Base-by-base conservation (phyloP, 2,113 vertebrate genomes). In the Strix aluco region DNA sequence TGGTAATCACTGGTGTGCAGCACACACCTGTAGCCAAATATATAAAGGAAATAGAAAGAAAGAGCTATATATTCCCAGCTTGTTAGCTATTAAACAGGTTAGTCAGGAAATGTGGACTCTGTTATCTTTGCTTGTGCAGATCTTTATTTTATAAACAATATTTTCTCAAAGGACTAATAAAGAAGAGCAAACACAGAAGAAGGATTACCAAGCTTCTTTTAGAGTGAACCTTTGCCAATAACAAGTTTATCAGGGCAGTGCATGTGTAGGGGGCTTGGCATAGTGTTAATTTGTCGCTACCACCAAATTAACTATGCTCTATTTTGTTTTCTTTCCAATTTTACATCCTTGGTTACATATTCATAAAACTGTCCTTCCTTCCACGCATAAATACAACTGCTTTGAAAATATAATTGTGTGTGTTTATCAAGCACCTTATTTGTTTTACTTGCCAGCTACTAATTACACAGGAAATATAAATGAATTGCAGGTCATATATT, bases 181-280 rank as follows among this genome's bases (percentile, higher is more conserved):
- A 97, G 97, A 96, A 98, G 97, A 98, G 96, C 95, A 98, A 95
- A 87, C 94, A 97, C 94, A 97, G 97, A 97, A 96, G 92, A 98
- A 95, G 98, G 98, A 99, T 99, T 98, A 98, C 97, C 59, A 97
- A 97, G 97, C 95, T 98, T 95, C 95, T 98, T 98, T 98, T 95
- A 80, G 96, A 97, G 97, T 97, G 98, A 98, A 98, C 98, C 98
- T 98, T 98, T 98, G 98, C 99, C 99, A 99, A 98, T 97, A 99
- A 98, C 97, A 99, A 98, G 98, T 99, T 99, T 99, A 99, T 99
- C 99, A 99, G 98, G 98, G 95, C 98, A 97, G 71, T 98, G 97
- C 99, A 99, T 97, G 98, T 93, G 98, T 97, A 96, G 94, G 92
- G 97, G 97, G 96, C 97, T 98, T 98, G 98, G 98, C 98, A 97